Conservation (phyloP, 2,888 invertebrate genomes). For the Parapristionchus giblindavisi region DNA sequence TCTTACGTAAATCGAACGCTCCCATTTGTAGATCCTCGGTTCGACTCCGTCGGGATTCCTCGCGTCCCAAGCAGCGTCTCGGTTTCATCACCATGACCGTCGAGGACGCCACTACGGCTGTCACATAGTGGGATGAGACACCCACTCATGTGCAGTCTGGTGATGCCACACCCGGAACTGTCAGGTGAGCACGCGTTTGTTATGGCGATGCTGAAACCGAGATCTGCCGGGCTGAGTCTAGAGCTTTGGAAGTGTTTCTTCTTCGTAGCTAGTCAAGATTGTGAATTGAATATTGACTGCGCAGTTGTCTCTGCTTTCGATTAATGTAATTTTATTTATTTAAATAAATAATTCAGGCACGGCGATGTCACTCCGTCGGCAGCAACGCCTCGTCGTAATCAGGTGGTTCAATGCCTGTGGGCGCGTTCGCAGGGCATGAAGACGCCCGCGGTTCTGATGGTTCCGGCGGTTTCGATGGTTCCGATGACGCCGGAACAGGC, state of each 20-base stretch:
- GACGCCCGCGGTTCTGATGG: slow-evolving; percentile 92
- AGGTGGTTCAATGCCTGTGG: slow-evolving; percentile 73
- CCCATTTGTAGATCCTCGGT: no score
- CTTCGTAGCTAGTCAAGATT: no score
- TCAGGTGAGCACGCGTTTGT: slow-evolving; percentile 71
- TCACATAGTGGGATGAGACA: slow-evolving; percentile 78
- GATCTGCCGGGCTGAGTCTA: no score
- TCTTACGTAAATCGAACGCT: no score
- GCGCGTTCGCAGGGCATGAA: slow-evolving; percentile 93
- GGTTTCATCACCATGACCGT: slow-evolving; percentile 55
- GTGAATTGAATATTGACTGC: no score
- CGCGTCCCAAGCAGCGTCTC: slow-evolving; percentile 59
- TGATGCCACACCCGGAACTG: slow-evolving; percentile 77
- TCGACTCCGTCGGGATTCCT: slow-evolving; percentile 42
- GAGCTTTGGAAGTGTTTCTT: no score
- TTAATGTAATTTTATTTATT: no score
- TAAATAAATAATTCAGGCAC: no score
- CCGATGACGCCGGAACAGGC: slow-evolving; percentile 91
- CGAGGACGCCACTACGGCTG: slow-evolving; percentile 78
- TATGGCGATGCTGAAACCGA: no score
- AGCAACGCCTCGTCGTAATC: slow-evolving; percentile 81
- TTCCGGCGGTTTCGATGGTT: no score
- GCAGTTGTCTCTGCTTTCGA: no score
- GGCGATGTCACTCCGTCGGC: slow-evolving; percentile 89
- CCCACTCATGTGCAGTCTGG: slow-evolving; percentile 75